A percentile compares a stretch with the other conserved stretches of the same genome.
These are phyloP conservation scores for Chalcosyrphus nemorum DNA, from an alignment of 2,888 invertebrate species.

Conservation along the genomic window DNA sequence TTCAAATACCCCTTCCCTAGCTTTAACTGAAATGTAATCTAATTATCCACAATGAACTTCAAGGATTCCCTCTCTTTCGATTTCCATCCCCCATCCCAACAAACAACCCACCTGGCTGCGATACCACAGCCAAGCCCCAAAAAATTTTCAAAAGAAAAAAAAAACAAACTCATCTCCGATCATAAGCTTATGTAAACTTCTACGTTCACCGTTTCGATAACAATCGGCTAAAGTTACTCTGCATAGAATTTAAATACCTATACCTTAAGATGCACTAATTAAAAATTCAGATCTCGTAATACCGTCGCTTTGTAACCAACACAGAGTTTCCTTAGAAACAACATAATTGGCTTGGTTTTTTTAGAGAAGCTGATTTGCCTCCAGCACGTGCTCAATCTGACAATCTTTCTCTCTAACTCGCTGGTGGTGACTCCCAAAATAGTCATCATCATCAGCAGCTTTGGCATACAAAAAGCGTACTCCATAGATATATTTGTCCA, in stretches of 20 bases:
- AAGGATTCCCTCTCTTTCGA: neutral
- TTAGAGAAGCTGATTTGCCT: slow-evolving; percentile 38
- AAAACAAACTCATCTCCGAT: slow-evolving; percentile 5
- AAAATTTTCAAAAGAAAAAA: too few relatives aligned
- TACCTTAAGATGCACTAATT: slow-evolving; percentile 31
- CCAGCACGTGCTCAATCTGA: slow-evolving; percentile 57
- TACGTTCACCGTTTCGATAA: slow-evolving; percentile 34
- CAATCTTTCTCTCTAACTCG: slow-evolving; percentile 19
- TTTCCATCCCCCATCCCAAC: neutral
- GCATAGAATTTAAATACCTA: slow-evolving; percentile 45
- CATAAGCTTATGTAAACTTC: slow-evolving; percentile 45
- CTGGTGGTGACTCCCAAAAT: neutral
- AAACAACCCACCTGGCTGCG: neutral
- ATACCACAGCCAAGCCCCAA: too few relatives aligned
- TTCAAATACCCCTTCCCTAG: neutral
- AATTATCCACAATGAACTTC: neutral
- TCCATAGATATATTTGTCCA: neutral
- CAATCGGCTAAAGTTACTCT: slow-evolving; percentile 30
- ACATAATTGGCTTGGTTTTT: slow-evolving; percentile 50
- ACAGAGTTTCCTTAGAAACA: slow-evolving; percentile 27
- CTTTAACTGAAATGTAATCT: neutral
- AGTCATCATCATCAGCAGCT: neutral
- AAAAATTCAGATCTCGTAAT: slow-evolving; percentile 57
- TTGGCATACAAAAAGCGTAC: neutral
- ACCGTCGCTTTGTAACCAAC: slow-evolving; percentile 22